Evolutionary conservation across 2,888 invertebrate species (phyloP), one percentile per base, ranked within the genome.

Genomic region (Phymatocera aterrima): DNA sequence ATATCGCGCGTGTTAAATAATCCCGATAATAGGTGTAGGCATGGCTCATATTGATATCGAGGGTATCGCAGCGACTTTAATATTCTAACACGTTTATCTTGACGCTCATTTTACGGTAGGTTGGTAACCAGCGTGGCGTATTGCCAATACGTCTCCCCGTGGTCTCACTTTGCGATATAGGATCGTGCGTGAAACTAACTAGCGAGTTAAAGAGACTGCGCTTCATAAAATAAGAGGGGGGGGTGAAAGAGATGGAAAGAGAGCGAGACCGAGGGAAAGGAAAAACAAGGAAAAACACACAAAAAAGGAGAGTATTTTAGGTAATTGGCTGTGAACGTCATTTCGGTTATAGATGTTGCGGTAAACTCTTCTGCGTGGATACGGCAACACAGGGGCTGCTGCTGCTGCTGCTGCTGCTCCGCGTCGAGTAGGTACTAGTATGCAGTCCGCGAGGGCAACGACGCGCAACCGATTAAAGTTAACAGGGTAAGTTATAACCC

Each of bases 301-400:
- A 31, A 40, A 34, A 54, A 57, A 72, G 51, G 51, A 72, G 77
- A 81, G 81, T 82, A 81, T 85, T 86, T 87, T 84, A 84, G 87
- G 85, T 87, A 87, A 87, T 87, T 87, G 85, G 82, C 83, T 83
- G 84, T 87, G 86, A 87, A 87, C 83, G 85, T 86, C 83, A 85
- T 86, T 82, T 83, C 83, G 64, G 70, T 64, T 37, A 18, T 64
- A 15, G 61, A n/a, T n/a, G n/a, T n/a, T n/a, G n/a, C n/a, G n/a
- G n/a, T n/a, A n/a, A n/a, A n/a, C n/a, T n/a, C n/a, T n/a, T n/a
- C n/a, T n/a, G n/a, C n/a, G 61, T 64, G n/a, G 61, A 64, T 24
- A 43, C 68, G 12, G 8, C 3, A 15, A 46, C 3, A 8, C n/a
- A 12, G 34, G 37, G 34, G 34, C 21, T 24, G 43, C 68, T 24